Percentiles rank a stretch among this genome's conserved stretches.
Conservation (phyloP, 2,113 vertebrate species). For the Paradoxurus hermaphroditus region DNA sequence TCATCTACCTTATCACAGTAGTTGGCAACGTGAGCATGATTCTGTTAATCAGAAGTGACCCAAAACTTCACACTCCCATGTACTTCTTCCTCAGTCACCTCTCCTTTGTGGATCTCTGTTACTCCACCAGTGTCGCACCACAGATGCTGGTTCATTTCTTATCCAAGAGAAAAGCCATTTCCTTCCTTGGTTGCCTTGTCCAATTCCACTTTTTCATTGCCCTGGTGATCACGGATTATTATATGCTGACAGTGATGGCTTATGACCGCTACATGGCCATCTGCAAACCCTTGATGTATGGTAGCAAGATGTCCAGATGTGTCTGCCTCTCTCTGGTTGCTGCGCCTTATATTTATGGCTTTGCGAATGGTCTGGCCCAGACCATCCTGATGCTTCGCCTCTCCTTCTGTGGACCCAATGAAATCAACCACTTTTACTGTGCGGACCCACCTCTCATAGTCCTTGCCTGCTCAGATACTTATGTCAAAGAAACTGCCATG, state of each 20-base stretch:
- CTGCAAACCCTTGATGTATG: conserved; percentile 82
- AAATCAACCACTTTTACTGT: conserved; percentile 81
- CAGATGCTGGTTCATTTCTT: conserved; percentile 79
- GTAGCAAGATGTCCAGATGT: conserved; percentile 76
- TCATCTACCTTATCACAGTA: conserved; percentile 74
- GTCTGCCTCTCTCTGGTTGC: conserved; percentile 48
- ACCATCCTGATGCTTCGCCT: conserved; percentile 71
- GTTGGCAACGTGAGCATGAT: conserved; percentile 75
- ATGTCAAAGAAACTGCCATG: conserved; percentile 70
- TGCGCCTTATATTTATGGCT: conserved; percentile 65
- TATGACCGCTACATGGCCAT: conserved; percentile 83
- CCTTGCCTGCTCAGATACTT: conserved; percentile 75
- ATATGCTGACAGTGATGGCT: conserved; percentile 82
- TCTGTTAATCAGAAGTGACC: conserved; percentile 69
- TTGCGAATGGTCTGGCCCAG: conserved; percentile 64
- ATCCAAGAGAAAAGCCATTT: conserved; percentile 73
- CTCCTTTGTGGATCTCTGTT: conserved; percentile 80
- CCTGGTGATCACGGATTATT: conserved; percentile 81
- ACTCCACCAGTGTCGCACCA: conserved; percentile 79
- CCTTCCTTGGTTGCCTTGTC: conserved; percentile 74
- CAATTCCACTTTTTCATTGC: conserved; percentile 78
- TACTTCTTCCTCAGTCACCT: conserved; percentile 84
- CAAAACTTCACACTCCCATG: conserved; percentile 80
- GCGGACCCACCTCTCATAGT: conserved; percentile 78
- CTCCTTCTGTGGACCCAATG: conserved; percentile 79